Evolutionary conservation across 2,888 invertebrate species (phyloP).

Genomic region (Willowsia nigromaculata): DNA sequence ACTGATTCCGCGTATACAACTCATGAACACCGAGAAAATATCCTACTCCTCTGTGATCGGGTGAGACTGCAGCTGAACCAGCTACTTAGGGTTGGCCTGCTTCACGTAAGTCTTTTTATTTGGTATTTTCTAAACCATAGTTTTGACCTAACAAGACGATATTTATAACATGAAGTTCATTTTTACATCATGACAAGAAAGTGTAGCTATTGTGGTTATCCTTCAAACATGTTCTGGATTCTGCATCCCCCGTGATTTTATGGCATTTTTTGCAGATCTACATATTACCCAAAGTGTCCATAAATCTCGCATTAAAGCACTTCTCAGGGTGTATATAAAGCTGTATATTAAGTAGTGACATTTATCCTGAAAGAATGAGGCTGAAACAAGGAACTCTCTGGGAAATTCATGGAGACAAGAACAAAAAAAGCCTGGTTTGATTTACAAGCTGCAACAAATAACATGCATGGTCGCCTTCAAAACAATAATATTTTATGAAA

Average conservation of each 20-base stretch:
- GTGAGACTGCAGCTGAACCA: conserved; percentile 95
- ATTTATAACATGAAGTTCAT: no score
- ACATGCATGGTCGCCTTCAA: neutral
- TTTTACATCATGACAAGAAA: no score
- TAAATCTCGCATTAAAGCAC: neutral
- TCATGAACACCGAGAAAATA: conserved; percentile 97
- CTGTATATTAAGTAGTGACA: no score
- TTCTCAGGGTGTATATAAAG: no score
- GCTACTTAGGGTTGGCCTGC: conserved; percentile 91
- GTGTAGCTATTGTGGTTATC: no score
- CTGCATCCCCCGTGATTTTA: no score
- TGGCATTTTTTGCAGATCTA: no score
- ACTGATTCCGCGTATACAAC: conserved; percentile 99
- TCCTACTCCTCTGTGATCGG: conserved; percentile 91
- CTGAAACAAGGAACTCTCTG: neutral
- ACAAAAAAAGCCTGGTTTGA: neutral
- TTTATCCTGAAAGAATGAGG: neutral
- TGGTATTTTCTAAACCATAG: neutral
- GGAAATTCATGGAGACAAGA: no score
- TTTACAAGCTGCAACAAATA: neutral
- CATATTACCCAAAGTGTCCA: neutral
- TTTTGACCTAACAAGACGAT: neutral
- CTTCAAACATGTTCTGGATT: no score
- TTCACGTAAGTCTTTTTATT: conserved; percentile 83
- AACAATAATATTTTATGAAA: conserved; percentile 8